Evolutionary conservation across 2,113 vertebrate species (phyloP).

Genomic region (Mastomys coucha): DNA sequence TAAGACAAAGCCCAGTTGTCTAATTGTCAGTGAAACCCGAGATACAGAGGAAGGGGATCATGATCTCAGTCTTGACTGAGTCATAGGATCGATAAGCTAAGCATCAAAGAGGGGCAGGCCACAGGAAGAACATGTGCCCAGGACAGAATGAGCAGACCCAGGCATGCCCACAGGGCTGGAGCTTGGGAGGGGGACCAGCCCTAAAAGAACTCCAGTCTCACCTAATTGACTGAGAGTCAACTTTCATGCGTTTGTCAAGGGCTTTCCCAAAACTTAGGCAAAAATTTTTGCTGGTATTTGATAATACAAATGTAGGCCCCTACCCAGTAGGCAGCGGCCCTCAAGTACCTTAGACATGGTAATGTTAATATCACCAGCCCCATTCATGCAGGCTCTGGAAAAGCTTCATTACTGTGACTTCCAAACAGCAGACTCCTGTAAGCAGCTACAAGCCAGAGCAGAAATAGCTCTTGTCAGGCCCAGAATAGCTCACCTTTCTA

Average conservation of each 20-base stretch:
- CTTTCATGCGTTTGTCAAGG: neutral
- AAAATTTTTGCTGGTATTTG: neutral
- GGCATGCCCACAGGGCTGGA: fast-evolving
- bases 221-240: neutral
- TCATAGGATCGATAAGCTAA: neutral
- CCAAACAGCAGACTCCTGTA: neutral
- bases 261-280: neutral
- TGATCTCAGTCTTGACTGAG: neutral
- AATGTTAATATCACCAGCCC: no score
- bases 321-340: neutral
- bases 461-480: neutral
- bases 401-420: neutral
- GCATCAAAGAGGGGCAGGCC: neutral
- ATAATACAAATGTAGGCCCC: neutral
- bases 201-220: neutral
- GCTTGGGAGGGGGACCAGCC: fast-evolving
- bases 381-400: neutral
- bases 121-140: fast-evolving
- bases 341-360: fast-evolving
- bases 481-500: fast-evolving
- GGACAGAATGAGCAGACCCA: fast-evolving
- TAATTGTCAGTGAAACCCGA: neutral
- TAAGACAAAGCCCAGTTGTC: neutral
- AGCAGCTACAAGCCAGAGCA: neutral
- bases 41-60: neutral